phyloP scores from a whole-genome alignment of 2,113 vertebrate species.

The Heptranchias perlo region DNA sequence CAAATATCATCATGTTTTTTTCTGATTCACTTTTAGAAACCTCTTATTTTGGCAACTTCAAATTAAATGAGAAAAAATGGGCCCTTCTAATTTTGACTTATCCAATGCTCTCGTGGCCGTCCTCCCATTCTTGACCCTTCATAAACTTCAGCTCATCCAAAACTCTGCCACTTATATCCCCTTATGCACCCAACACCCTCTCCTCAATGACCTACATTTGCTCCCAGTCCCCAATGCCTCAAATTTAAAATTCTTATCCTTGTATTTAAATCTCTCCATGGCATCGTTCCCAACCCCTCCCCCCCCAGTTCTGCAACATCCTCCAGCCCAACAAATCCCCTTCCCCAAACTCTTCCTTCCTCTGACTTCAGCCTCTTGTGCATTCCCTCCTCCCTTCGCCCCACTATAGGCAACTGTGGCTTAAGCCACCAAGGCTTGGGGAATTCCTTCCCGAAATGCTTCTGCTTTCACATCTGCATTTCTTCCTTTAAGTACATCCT shows the following conservation, averaged over 20 bases:
- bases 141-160: background rate
- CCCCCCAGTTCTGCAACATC: background rate
- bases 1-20: background rate
- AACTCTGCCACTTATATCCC: background rate
- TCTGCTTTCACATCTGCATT: background rate
- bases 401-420: background rate
- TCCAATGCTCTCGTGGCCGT: background rate
- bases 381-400: background rate
- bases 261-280: background rate
- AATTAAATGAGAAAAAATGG: background rate
- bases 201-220: too few species aligned
- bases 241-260: background rate
- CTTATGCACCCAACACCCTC: background rate
- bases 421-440: background rate
- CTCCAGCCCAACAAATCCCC: background rate
- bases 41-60: background rate
- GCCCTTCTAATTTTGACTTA: background rate
- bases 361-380: background rate
- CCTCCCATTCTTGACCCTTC: background rate
- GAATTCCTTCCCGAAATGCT: background rate
- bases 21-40: slow-evolving; percentile 6
- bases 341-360: background rate
- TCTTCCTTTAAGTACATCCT: background rate
- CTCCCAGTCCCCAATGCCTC: background rate
- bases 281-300: background rate